Evolutionary conservation across 2,797 vertebrate genomes (phyloP).

Genomic region (Momotus momota): DNA sequence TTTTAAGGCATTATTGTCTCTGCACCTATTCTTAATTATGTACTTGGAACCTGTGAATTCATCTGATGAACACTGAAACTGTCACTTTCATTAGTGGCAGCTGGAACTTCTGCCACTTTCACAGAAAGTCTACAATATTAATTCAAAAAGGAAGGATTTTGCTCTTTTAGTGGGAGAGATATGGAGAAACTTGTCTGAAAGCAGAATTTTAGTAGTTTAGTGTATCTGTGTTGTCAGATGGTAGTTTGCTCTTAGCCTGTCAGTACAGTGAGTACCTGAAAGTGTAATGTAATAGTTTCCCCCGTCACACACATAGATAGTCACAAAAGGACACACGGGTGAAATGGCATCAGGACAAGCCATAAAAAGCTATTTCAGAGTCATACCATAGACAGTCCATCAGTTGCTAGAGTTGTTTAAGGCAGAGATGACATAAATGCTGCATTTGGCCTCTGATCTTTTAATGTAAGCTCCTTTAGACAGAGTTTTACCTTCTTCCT

Average conservation of each 20-base stretch:
- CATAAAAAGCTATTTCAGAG: neutral
- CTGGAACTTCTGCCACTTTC: neutral
- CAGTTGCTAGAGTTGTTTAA: constrained; percentile 1
- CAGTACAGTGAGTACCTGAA: neutral
- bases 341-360: neutral
- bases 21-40: neutral
- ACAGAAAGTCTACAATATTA: neutral
- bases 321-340: neutral
- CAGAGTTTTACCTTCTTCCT: neutral
- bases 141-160: neutral
- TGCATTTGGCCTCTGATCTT: constrained; percentile 25
- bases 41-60: neutral
- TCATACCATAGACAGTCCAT: neutral
- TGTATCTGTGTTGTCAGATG: neutral
- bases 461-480: neutral
- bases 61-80: neutral
- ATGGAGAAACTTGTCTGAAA: neutral
- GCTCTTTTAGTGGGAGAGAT: neutral
- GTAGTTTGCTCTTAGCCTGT: neutral
- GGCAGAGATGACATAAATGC: constrained; percentile 5
- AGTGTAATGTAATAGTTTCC: neutral
- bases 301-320: neutral
- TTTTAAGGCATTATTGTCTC: neutral
- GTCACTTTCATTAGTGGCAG: neutral
- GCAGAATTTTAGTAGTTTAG: neutral